Evolutionary conservation across 2,113 vertebrate species (phyloP).

Genomic region (Platichthys stellatus): DNA sequence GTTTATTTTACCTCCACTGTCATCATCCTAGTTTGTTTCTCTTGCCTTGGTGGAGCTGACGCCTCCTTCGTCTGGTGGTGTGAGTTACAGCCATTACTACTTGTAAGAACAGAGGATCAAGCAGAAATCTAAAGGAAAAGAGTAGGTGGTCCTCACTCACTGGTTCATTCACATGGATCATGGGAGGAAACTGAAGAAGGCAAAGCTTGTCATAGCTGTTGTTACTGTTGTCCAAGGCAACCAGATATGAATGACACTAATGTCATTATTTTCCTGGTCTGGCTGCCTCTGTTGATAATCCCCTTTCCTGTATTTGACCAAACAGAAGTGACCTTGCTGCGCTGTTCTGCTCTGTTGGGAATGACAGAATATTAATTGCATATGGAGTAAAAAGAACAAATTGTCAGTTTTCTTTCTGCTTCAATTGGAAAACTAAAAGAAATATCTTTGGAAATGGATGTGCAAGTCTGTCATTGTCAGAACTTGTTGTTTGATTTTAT

Average conservation of each 20-base stretch:
- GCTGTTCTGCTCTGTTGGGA: slow-evolving; percentile 17
- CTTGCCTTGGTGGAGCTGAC: slow-evolving; percentile 50
- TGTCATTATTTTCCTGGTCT: slow-evolving; percentile 73
- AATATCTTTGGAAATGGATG: no score
- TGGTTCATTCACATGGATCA: slow-evolving; percentile 26
- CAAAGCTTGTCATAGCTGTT: slow-evolving; percentile 27
- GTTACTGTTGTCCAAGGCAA: slow-evolving; percentile 52
- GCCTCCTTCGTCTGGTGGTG: slow-evolving; percentile 37
- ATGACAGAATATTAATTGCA: neutral
- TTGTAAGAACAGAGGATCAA: slow-evolving; percentile 27
- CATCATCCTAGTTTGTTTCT: slow-evolving; percentile 70
- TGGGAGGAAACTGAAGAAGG: slow-evolving; percentile 44
- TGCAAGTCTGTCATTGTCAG: no score
- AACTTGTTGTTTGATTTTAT: no score
- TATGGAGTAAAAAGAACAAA: neutral
- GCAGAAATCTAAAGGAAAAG: slow-evolving; percentile 5
- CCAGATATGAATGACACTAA: slow-evolving; percentile 73
- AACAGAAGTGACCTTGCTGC: slow-evolving; percentile 29
- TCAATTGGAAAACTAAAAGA: neutral
- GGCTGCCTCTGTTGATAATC: slow-evolving; percentile 64
- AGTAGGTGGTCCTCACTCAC: slow-evolving; percentile 24
- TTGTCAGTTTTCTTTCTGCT: neutral
- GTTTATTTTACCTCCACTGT: slow-evolving; percentile 73
- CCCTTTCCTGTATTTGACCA: slow-evolving; percentile 48
- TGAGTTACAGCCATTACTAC: slow-evolving; percentile 47